These are phyloP conservation scores for Glyphotaelius pellucidus DNA, from an alignment of 2,888 invertebrate genomes.

Conservation along the genomic window DNA sequence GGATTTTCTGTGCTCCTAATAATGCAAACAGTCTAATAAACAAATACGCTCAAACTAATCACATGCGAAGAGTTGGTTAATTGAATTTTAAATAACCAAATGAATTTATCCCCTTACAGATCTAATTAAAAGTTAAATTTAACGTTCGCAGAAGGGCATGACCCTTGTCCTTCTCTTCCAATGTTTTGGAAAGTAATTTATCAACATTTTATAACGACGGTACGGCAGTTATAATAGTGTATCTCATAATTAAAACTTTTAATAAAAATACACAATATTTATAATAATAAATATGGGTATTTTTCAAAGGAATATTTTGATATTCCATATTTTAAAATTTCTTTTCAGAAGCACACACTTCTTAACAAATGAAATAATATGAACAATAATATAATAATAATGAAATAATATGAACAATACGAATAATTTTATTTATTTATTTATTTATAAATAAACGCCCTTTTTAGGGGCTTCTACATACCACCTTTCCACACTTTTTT, in stretches of 20 bases:
- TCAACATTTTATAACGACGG: neutral
- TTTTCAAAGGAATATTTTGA: neutral
- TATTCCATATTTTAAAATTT: neutral
- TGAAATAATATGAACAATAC: no score
- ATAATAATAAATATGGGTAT: no score
- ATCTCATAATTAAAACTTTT: neutral
- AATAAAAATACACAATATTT: no score
- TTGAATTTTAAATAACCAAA: constrained; percentile 55
- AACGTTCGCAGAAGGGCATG: neutral
- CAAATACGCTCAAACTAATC: constrained; percentile 55
- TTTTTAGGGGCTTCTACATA: no score
- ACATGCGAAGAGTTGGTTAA: constrained; percentile 49
- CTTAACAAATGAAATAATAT: no score
- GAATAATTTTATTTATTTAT: no score
- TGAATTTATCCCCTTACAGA: neutral
- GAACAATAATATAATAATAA: no score
- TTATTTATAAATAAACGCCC: no score
- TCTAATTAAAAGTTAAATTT: constrained; percentile 15
- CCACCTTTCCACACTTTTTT: no score
- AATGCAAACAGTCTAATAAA: constrained; percentile 52
- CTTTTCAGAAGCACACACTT: neutral
- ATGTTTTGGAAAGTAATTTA: neutral
- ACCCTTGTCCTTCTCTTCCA: neutral
- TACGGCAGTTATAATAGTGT: neutral
- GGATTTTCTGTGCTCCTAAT: constrained; percentile 35